Conservation (phyloP, 2,797 vertebrate species). For the Myotis daubentonii region DNA sequence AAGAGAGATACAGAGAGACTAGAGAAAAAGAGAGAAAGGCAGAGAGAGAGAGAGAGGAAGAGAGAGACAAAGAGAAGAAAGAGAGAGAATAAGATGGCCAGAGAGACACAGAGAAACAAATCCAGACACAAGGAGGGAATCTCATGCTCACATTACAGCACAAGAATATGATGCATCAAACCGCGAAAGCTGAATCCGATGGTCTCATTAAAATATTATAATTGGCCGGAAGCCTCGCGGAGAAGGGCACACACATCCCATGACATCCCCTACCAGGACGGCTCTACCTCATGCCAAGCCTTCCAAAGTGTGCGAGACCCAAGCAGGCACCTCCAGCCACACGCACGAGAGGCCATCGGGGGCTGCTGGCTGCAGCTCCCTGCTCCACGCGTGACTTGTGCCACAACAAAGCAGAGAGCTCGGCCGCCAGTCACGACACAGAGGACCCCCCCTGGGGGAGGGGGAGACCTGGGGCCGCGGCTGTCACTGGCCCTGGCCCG, state of each 20-base stretch:
- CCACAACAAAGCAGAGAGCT: no score
- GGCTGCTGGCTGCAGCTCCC: no score
- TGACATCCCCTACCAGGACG: neutral
- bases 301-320: neutral
- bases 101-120: neutral
- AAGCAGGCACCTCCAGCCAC: neutral
- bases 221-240: neutral
- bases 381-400: no score
- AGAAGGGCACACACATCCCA: neutral
- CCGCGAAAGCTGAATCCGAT: neutral
- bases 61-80: neutral
- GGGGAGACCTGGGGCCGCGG: no score
- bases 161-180: neutral
- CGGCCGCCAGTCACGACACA: no score
- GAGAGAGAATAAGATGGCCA: neutral
- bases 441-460: no score
- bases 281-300: neutral
- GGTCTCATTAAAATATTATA: constrained; percentile 21
- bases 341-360: neutral
- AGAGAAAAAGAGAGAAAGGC: neutral
- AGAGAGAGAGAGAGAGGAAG: neutral
- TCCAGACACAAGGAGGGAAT: neutral
- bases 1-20: neutral
- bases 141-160: neutral
- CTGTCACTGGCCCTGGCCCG: no score